A percentile compares a stretch with the other conserved stretches of the same genome.
Conservation (phyloP, 2,113 vertebrate species). For the Semnornis frantzii region DNA sequence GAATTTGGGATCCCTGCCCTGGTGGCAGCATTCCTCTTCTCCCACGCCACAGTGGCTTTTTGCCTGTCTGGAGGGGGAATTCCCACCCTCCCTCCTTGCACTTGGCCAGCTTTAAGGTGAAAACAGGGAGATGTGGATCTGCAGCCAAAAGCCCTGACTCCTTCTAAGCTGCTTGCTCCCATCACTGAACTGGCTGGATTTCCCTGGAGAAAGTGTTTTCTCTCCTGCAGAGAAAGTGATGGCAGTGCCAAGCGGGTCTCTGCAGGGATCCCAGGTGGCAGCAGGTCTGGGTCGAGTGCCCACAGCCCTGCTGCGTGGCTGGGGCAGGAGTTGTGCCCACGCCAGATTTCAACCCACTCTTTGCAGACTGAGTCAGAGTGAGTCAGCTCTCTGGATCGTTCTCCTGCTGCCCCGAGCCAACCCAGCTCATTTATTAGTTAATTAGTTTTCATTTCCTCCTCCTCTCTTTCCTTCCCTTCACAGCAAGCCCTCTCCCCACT, state of each 20-base stretch:
- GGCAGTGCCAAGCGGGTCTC: not conserved
- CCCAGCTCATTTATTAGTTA: slow-evolving; percentile 32
- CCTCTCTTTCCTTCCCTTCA: not conserved
- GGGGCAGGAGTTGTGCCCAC: not conserved
- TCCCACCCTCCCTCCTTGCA: not conserved
- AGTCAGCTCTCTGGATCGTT: slow-evolving; percentile 42
- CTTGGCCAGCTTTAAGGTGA: not conserved
- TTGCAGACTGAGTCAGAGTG: slow-evolving; percentile 24
- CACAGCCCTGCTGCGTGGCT: not conserved
- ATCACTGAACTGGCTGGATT: fast-evolving
- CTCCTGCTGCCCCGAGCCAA: slow-evolving; percentile 48
- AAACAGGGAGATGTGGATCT: not conserved
- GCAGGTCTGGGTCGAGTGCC: not conserved
- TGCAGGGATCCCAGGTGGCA: fast-evolving
- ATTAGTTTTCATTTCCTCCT: slow-evolving; percentile 54
- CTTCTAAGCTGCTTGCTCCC: not conserved
- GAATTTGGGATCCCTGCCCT: fast-evolving
- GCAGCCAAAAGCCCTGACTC: not conserved
- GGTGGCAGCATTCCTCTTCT: not conserved
- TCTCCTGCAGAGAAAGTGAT: not conserved
- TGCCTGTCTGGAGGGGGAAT: not conserved
- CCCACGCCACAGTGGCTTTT: fast-evolving
- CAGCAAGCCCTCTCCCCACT: not conserved
- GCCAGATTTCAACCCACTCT: slow-evolving; percentile 17
- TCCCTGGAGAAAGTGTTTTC: not conserved